Evolutionary conservation across 2,888 invertebrate species (phyloP).

Genomic region (Miltochrista miniata): DNA sequence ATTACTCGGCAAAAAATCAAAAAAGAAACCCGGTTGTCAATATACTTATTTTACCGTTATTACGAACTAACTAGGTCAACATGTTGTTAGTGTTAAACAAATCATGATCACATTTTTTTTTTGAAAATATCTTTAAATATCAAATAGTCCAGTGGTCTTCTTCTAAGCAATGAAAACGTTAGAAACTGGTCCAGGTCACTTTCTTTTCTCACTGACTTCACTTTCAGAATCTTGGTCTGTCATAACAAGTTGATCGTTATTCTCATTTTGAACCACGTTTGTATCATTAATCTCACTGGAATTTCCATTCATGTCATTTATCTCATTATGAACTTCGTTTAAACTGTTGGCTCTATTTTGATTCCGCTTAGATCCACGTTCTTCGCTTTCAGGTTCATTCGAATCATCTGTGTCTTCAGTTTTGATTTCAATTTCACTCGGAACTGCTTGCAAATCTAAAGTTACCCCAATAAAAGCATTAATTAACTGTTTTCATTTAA

Average conservation of each 20-base stretch:
- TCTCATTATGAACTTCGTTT: neutral
- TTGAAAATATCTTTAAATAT: neutral
- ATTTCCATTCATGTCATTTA: too few relatives aligned
- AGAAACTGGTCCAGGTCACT: neutral
- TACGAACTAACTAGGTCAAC: too few relatives aligned
- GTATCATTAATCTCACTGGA: neutral
- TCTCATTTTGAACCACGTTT: neutral
- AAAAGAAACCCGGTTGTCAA: too few relatives aligned
- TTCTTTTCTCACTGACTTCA: neutral
- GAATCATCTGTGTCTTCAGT: neutral
- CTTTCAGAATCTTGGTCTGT: neutral
- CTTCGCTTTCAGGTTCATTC: neutral
- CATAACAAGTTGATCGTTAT: neutral
- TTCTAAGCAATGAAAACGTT: neutral
- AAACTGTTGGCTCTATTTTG: too few relatives aligned
- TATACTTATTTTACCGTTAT: too few relatives aligned
- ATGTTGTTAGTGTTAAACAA: too few relatives aligned
- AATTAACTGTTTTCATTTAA: too few relatives aligned
- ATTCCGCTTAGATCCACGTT: too few relatives aligned
- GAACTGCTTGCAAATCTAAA: neutral
- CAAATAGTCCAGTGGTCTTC: too few relatives aligned
- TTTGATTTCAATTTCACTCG: neutral
- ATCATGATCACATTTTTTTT: too few relatives aligned
- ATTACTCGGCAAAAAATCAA: too few relatives aligned
- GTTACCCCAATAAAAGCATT: neutral